Evolutionary conservation across 2,113 vertebrate genomes (phyloP).

Genomic region (Ibidorhyncha struthersii): DNA sequence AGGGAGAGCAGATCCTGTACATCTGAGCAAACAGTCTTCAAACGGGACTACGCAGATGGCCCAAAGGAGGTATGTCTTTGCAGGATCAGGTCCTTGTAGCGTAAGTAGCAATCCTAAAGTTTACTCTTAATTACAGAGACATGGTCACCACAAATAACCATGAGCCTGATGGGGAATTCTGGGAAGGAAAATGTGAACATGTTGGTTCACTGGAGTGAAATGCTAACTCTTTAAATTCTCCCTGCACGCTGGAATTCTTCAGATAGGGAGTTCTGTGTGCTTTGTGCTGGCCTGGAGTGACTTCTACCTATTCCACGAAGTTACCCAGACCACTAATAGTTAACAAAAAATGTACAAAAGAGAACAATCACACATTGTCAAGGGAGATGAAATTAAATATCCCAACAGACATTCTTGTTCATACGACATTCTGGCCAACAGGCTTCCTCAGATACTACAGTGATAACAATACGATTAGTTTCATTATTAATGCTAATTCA

Average conservation of each 20-base stretch:
- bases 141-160: background rate
- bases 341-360: slow-evolving; percentile 10
- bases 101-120: background rate
- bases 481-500: slow-evolving; percentile 28
- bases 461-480: background rate
- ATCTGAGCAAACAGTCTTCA: background rate
- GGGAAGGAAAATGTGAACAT: background rate
- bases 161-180: background rate
- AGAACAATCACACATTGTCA: background rate
- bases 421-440: background rate
- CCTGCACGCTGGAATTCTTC: background rate
- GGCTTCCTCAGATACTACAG: background rate
- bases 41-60: background rate
- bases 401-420: slow-evolving; percentile 30
- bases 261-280: background rate
- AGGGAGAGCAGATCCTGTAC: background rate
- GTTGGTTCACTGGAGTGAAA: background rate
- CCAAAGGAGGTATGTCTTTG: background rate
- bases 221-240: background rate
- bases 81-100: background rate
- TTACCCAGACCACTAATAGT: background rate
- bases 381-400: slow-evolving; percentile 30
- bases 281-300: background rate
- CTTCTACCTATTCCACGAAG: background rate
- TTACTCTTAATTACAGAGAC: background rate